Percentiles rank a stretch among this genome's conserved stretches.
Evolutionary conservation across 2,888 invertebrate genomes (phyloP).

Genomic region (Oscheius onirici): DNA sequence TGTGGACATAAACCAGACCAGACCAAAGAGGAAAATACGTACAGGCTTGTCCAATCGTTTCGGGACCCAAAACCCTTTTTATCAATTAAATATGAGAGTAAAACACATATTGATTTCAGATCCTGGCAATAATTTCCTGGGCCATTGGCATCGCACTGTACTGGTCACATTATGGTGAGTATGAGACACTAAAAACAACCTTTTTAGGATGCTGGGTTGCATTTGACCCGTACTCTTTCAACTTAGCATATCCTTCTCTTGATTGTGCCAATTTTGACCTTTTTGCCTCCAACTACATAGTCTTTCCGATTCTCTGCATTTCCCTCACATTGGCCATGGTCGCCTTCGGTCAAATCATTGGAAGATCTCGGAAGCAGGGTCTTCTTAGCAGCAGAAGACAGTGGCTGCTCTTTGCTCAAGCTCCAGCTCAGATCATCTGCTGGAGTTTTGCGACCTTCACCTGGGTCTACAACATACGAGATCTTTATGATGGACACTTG

Average conservation of each 20-base stretch:
- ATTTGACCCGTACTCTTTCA: neutral
- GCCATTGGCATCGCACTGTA: neutral
- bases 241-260: neutral
- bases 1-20: too few relatives aligned
- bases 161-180: neutral
- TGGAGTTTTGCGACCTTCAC: constrained; percentile 8
- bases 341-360: constrained; percentile 11
- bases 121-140: neutral
- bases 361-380: neutral
- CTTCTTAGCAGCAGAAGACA: neutral
- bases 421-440: constrained; percentile 11
- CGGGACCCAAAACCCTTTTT: too few relatives aligned
- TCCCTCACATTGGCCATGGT: neutral
- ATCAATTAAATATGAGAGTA: too few relatives aligned
- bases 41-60: too few relatives aligned
- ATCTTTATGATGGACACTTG: neutral
- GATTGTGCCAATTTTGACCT: neutral
- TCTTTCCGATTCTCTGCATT: neutral
- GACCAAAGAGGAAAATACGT: too few relatives aligned
- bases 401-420: constrained; percentile 26
- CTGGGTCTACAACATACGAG: constrained; percentile 4
- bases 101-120: neutral
- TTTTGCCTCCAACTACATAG: neutral
- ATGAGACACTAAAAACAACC: too few relatives aligned
- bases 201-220: constrained; percentile 14